Evolutionary conservation across 2,797 vertebrate species (phyloP), one percentile per base, ranked within the genome.

Genomic region (Microctenopoma lineatum): DNA sequence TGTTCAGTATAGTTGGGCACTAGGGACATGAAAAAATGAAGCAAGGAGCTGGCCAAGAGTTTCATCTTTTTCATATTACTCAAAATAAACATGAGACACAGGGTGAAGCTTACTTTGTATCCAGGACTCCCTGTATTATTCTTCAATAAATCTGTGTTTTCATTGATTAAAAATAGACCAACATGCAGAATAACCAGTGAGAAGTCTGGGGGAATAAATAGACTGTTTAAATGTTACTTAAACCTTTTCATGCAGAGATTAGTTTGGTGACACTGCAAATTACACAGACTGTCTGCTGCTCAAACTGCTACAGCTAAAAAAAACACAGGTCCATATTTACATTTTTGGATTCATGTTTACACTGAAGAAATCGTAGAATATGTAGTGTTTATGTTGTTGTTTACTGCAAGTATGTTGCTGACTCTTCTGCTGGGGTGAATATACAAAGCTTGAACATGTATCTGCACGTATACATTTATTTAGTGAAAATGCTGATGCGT

Each of bases 151-250:
- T 21, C 67, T 53, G 59, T 79, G 75, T 74, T 75, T 70, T 71
- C 66, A 85, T 84, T 83, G 77, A 88, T 84, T 84, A 76, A 88
- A 88, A 89, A 87, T 84, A 80, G 78, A 70, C 73, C 81, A 58
- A 75, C 73, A 41, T 71, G 62, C 58, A 74, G 18, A 71, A 60
- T 59, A 84, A 66, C 63, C 50, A 81, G 36, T 3, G 25, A 63
- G 59, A 83, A 42, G 38, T 76, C 64, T 70, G 59, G 32, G 16
- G 38, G 14, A 78, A 82, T 52, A 38, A 65, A 73, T 52, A 56
- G 47, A 61, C 18, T 63, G 36, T 41, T 77, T 69, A 64, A 70
- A 66, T 60, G 0, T 65, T 59, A 59, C 51, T 70, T 60, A 59
- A 73, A 79, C 59, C n/a, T 68, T 25, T 25, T 38, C 26, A 39